Evolutionary conservation across 2,797 vertebrate genomes (phyloP).

Genomic region (Lithobates sylvaticus): DNA sequence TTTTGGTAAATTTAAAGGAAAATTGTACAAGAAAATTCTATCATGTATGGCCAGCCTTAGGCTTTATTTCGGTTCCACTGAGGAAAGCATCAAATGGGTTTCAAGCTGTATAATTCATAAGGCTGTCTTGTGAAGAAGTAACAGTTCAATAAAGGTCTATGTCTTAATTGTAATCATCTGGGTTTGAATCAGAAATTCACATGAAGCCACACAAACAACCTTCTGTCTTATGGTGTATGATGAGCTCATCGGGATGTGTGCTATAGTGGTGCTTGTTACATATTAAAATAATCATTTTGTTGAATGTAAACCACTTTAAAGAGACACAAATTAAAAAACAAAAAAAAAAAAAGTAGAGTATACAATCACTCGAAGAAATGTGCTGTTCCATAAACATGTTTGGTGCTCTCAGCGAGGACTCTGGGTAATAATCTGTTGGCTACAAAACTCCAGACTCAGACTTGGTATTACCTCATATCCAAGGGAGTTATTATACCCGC

Average conservation of each 20-base stretch:
- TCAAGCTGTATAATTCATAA: no score
- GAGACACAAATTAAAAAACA: background rate
- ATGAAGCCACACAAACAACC: conserved; percentile 1
- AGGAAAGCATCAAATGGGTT: no score
- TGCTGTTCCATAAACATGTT: background rate
- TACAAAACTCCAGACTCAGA: background rate
- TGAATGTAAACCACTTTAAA: background rate
- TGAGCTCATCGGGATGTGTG: background rate
- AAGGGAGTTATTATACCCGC: background rate
- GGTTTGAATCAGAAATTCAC: conserved; percentile 2
- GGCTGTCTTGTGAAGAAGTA: background rate
- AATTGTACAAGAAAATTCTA: no score
- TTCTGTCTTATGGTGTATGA: background rate
- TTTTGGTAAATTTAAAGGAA: no score
- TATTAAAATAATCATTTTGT: background rate
- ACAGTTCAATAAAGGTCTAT: conserved; percentile 1
- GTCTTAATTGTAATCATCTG: conserved; percentile 9
- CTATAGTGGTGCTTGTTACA: background rate
- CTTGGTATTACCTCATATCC: background rate
- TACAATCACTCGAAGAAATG: background rate
- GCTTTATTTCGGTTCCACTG: no score
- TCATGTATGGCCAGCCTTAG: no score
- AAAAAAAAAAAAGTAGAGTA: no score
- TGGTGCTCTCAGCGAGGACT: background rate
- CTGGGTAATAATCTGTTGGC: background rate